phyloP scores from a whole-genome alignment of 1,140 invertebrate genomes.

The Macrobrachium rosenbergii region DNA sequence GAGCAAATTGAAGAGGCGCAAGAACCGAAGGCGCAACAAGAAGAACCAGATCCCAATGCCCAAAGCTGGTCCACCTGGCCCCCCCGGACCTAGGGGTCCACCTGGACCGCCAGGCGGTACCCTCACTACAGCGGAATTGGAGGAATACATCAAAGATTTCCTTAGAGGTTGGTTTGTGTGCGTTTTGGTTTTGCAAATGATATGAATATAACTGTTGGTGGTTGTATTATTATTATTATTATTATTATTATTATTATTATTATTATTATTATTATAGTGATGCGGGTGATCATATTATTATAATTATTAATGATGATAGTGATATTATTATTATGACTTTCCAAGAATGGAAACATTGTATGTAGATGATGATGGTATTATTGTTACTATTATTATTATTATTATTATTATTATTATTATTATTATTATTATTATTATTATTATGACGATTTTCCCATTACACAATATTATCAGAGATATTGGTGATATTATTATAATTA shows the following conservation, averaged over 20 bases:
- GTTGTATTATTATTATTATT: neutral
- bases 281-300: no score
- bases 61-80: conserved; percentile 40
- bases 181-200: neutral
- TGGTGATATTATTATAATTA: no score
- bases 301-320: no score
- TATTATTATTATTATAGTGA: no score
- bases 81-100: conserved; percentile 44
- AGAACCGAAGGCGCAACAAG: conserved; percentile 19
- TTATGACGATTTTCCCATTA: no score
- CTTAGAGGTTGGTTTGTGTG: conserved; percentile 30
- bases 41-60: conserved; percentile 54
- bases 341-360: no score
- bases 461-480: no score
- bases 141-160: conserved; percentile 52
- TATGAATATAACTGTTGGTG: neutral
- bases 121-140: conserved; percentile 45
- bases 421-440: no score
- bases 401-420: no score
- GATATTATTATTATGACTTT: no score
- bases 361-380: no score
- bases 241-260: neutral
- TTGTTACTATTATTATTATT: no score
- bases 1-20: neutral
- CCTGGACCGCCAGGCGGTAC: conserved; percentile 35